Evolutionary conservation across 2,113 vertebrate genomes (phyloP).

Genomic region (Lycocorax pyrrhopterus): DNA sequence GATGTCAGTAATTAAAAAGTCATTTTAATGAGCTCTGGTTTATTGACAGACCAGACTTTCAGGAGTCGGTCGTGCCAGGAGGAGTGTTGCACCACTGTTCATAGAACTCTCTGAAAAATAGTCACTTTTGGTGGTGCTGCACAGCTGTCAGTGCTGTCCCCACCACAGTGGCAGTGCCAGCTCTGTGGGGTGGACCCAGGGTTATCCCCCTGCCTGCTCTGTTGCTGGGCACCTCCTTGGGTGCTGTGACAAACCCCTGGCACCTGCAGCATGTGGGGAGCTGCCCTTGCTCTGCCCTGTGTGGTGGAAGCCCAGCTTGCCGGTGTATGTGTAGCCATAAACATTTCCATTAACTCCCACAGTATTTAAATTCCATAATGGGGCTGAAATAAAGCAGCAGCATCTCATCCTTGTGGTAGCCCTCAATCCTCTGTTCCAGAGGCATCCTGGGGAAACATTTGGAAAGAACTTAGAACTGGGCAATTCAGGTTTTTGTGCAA

Average conservation of each 20-base stretch:
- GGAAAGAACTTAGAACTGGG: neutral
- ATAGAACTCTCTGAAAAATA: neutral
- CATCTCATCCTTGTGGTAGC: neutral
- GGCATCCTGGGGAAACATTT: neutral
- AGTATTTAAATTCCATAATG: neutral
- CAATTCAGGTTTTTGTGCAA: neutral
- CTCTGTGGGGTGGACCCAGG: neutral
- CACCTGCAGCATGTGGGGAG: neutral
- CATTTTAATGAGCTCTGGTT: neutral
- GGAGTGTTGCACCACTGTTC: neutral
- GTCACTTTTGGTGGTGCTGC: neutral
- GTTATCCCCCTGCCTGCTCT: neutral
- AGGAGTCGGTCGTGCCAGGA: neutral
- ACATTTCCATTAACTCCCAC: neutral
- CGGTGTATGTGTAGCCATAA: neutral
- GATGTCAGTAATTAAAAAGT: neutral
- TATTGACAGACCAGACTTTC: neutral
- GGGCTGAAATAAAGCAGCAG: neutral
- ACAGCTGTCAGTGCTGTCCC: neutral
- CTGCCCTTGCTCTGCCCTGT: neutral
- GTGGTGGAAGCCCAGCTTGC: accelerated
- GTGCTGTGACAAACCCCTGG: neutral
- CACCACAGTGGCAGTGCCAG: neutral
- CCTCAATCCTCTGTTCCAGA: neutral
- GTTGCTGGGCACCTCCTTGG: neutral